Evolutionary conservation across 1,140 invertebrate genomes (phyloP).

Genomic region (Rhopalosiphum padi): DNA sequence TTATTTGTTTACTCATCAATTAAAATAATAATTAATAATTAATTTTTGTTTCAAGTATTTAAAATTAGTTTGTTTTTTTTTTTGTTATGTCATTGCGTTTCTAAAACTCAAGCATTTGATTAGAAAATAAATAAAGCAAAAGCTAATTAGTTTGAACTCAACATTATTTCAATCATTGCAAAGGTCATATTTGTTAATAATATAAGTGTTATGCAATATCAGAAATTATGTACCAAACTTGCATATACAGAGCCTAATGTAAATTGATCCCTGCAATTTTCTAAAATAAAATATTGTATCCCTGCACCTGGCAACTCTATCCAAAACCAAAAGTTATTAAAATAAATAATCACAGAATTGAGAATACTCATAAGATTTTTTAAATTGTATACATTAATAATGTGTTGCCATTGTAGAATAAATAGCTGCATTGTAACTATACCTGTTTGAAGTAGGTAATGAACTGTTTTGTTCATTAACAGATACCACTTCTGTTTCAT

Average conservation of each 20-base stretch:
- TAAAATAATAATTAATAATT: background rate
- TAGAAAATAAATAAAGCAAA: constrained; percentile 25
- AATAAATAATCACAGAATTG: constrained; percentile 41
- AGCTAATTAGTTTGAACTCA: constrained; percentile 31
- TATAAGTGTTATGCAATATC: constrained; percentile 23
- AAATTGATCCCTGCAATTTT: constrained; percentile 46
- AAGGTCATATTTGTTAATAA: constrained; percentile 40
- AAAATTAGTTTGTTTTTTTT: background rate
- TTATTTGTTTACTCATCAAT: background rate
- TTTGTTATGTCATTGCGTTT: background rate
- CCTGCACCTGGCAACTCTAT: constrained; percentile 50
- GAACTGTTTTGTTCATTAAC: constrained; percentile 55
- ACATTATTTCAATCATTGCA: background rate
- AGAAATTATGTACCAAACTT: constrained; percentile 51
- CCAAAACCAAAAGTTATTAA: constrained; percentile 50
- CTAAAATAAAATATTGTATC: constrained; percentile 38
- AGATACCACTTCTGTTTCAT: constrained; percentile 56
- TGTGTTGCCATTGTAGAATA: constrained; percentile 58
- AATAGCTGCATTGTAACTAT: constrained; percentile 62
- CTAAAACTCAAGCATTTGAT: constrained; percentile 16
- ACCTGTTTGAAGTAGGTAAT: constrained; percentile 61
- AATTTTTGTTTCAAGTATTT: background rate
- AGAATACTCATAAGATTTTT: background rate
- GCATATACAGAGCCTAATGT: constrained; percentile 33
- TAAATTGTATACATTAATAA: constrained; percentile 14